Conservation (phyloP, 2,888 invertebrate genomes). For the Lacanobia oleracea region DNA sequence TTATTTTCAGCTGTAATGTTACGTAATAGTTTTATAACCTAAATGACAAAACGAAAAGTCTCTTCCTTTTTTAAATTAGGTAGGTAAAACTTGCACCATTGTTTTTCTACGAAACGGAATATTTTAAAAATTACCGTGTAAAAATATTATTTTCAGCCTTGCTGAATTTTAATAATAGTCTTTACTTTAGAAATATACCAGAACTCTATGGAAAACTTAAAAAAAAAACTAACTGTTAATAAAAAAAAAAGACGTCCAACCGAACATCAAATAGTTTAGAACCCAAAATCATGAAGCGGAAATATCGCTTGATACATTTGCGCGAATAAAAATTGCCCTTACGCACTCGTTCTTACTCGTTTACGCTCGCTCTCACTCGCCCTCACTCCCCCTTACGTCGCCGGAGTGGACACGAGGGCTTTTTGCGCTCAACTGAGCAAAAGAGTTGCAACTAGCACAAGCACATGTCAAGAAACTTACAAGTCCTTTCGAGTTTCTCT, state of each 20-base stretch:
- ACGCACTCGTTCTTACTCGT: slow-evolving; percentile 2
- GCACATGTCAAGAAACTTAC: slow-evolving; percentile 49
- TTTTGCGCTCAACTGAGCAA: slow-evolving; percentile 61
- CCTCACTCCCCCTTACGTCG: slow-evolving; percentile 17
- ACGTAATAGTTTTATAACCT: background rate
- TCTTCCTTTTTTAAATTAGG: no score
- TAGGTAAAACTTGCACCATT: no score
- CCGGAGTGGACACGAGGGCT: slow-evolving; percentile 48
- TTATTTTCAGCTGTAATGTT: background rate
- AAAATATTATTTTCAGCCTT: no score
- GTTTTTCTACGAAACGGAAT: no score
- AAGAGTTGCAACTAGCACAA: slow-evolving; percentile 60
- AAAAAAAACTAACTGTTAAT: no score
- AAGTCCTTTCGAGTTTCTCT: slow-evolving; percentile 45
- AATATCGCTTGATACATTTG: slow-evolving; percentile 32
- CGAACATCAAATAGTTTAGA: no score
- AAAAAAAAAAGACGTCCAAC: background rate
- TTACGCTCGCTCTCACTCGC: slow-evolving; percentile 11
- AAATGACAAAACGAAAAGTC: no score
- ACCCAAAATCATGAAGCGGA: slow-evolving; percentile 23
- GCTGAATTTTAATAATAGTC: no score
- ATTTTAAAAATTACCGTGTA: no score
- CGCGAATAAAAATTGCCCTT: slow-evolving; percentile 30
- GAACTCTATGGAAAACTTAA: no score
- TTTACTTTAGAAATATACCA: no score